Base-by-base conservation (phyloP, 2,888 invertebrate species). In the Andrena trimmerana region DNA sequence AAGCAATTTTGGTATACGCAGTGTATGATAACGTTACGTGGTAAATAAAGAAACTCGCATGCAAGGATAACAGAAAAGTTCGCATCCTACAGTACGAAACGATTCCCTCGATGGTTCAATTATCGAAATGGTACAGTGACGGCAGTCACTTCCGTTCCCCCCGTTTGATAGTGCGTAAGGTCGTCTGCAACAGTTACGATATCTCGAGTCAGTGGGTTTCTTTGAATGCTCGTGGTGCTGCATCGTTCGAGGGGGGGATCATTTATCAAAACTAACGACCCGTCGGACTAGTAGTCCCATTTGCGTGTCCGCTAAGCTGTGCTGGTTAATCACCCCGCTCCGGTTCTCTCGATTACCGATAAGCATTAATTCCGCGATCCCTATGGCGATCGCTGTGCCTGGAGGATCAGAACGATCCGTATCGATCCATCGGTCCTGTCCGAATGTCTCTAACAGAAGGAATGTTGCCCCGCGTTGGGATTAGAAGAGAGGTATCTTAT, bases 31-130 rank as follows among this genome's bases (percentile, higher is more conserved):
- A 66, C 66, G 54, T 33, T 52, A 76, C 68, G 33, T 52, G 50
- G 24, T 65, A 52, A 33, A 78, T 78, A 78, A 82, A 74, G 60
- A 67, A 42, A 52, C 42, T 76, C 80, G 76, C 84, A 83, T 84
- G 83, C 83, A 83, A 69, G 42, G 59, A 69, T 81, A 81, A 81
- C 72, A 81, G 72, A 81, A 33, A 36, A 66, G 31, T 67, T 65
- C 66, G 62, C 52, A 52, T 52, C 59, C 42, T 52, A 73, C 10
- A 31, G 63, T 62, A 59, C 27, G 70, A 71, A 66, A 70, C 62
- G 52, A 24, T 31, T 52, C 52, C 60, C 29, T 70, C 24, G 20
- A 29, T 16, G 20, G 20, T 10, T 5, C 0, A 4, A 20, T 29
- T 42, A n/a, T 48, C 24, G 31, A 13, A 54, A 31, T 16, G 24